Conservation (phyloP, 2,888 invertebrate genomes). For the Nesidiocoris tenuis region DNA sequence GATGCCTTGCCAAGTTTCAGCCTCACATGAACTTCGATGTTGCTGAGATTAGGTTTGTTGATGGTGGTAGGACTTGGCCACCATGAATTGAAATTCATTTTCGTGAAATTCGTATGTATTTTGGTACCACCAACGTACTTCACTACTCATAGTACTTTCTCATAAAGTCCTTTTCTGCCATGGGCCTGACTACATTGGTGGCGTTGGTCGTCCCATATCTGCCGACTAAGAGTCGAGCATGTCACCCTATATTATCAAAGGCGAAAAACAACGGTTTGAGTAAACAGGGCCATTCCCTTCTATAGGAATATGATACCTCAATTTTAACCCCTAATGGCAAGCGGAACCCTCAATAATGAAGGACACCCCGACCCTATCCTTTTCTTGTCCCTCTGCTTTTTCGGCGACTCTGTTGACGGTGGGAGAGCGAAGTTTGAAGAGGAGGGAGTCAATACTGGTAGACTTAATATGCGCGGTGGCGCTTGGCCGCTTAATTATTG, state of each 20-base stretch:
- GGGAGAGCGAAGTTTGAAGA: background rate
- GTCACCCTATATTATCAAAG: background rate
- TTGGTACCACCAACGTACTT: too few species aligned
- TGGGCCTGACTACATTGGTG: too few species aligned
- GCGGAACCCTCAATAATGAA: background rate
- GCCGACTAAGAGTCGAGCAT: too few species aligned
- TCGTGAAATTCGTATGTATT: too few species aligned
- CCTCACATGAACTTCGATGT: too few species aligned
- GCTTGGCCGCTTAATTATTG: constrained; percentile 35
- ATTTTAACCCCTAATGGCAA: background rate
- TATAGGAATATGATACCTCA: background rate
- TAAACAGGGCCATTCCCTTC: background rate
- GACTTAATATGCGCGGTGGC: constrained; percentile 32
- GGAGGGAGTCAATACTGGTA: constrained; percentile 12
- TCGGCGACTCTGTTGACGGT: background rate
- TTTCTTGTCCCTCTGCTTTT: background rate
- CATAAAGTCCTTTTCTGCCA: too few species aligned
- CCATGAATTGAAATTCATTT: too few species aligned
- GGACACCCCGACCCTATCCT: background rate
- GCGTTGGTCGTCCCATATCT: too few species aligned
- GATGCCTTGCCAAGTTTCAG: too few species aligned
- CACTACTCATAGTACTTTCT: too few species aligned
- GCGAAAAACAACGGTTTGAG: background rate
- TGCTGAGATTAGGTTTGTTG: too few species aligned
- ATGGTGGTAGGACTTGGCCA: too few species aligned